Evolutionary conservation across 2,113 vertebrate species (phyloP).

Genomic region (Prunella fulvescens): DNA sequence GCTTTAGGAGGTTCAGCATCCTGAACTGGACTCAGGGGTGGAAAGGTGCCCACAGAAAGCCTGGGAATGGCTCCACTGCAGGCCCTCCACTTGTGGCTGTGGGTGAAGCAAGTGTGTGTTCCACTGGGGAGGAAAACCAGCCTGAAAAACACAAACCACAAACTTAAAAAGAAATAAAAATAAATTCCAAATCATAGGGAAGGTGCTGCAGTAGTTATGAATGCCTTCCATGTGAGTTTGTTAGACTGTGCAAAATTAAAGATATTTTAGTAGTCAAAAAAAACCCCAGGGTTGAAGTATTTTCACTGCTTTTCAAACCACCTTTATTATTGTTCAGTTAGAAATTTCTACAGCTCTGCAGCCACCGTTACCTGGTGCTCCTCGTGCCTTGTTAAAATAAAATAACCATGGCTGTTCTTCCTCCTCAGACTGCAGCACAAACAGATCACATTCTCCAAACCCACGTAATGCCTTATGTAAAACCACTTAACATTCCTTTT

Average conservation of each 20-base stretch:
- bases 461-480: slow-evolving; percentile 54
- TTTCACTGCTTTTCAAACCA: background rate
- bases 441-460: slow-evolving; percentile 39
- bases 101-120: background rate
- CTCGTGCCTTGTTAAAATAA: background rate
- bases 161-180: background rate
- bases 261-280: background rate
- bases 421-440: slow-evolving; percentile 13
- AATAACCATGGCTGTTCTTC: background rate
- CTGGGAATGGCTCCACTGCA: background rate
- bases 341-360: background rate
- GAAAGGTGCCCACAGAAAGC: background rate
- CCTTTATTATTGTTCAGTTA: background rate
- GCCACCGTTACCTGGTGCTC: background rate
- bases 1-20: background rate
- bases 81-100: fast-evolving
- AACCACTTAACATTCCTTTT: slow-evolving; percentile 54
- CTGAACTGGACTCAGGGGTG: background rate
- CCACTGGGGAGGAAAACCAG: background rate
- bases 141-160: background rate
- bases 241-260: background rate
- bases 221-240: background rate
- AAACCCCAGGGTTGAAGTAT: background rate
- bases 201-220: background rate
- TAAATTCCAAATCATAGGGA: background rate